A percentile compares a stretch with the other conserved stretches of the same genome.
These are phyloP conservation scores for Chionis minor DNA, from an alignment of 2,113 vertebrate species.

Conservation along the genomic window DNA sequence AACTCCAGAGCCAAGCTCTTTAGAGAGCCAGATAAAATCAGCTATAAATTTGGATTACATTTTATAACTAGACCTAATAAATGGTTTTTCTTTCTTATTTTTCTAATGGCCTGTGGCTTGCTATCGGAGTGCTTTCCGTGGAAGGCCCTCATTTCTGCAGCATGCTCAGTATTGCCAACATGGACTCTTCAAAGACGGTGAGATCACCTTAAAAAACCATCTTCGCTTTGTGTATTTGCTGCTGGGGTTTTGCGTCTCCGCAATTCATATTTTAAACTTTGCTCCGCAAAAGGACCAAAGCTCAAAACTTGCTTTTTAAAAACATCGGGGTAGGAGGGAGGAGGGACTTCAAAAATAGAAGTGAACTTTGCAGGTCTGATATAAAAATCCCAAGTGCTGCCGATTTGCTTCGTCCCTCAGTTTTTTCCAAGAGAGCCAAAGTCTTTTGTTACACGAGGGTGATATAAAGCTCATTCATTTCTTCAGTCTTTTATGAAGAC, in stretches of 20 bases:
- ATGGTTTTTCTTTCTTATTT: not conserved
- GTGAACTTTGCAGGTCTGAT: not conserved
- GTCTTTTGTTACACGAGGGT: not conserved
- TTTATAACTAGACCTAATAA: not conserved
- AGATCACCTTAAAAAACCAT: not conserved
- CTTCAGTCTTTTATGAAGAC: conserved; percentile 23
- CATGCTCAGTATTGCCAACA: rapidly evolving
- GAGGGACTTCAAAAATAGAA: not conserved
- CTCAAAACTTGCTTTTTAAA: not conserved
- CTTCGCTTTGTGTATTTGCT: not conserved
- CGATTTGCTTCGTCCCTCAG: not conserved
- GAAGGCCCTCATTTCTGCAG: not conserved
- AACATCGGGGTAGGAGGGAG: not conserved
- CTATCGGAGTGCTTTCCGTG: not conserved
- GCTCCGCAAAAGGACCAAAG: not conserved
- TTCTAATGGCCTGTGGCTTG: not conserved
- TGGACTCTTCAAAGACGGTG: not conserved
- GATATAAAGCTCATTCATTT: not conserved
- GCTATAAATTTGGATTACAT: not conserved
- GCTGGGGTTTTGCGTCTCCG: not conserved
- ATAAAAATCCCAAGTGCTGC: not conserved
- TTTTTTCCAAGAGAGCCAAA: not conserved
- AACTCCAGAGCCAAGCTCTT: not conserved
- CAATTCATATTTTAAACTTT: not conserved
- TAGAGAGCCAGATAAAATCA: not conserved